These are phyloP conservation scores for Forbesichthys papilliferus DNA, from an alignment of 2,113 vertebrate species.

Conservation along the genomic window DNA sequence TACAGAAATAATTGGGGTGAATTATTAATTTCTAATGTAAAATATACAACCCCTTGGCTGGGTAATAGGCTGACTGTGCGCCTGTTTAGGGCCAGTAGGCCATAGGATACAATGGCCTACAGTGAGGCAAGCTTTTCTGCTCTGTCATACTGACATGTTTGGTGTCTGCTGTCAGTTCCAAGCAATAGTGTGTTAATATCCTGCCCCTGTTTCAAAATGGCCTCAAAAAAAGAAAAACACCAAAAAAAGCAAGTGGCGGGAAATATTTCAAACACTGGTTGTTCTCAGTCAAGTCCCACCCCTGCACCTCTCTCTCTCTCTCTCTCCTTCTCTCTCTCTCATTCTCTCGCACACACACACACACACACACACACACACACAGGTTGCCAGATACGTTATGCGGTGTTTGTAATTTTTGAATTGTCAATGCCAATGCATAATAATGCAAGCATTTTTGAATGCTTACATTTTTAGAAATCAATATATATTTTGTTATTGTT, in stretches of 20 bases:
- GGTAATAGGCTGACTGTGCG: too few relatives aligned
- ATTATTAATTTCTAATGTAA: too few relatives aligned
- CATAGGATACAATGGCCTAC: not conserved
- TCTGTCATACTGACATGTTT: not conserved
- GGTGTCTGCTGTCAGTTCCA: conserved; percentile 26
- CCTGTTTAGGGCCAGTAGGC: too few relatives aligned
- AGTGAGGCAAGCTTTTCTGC: not conserved
- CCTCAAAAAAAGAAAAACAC: conserved; percentile 6
- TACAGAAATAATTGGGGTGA: too few relatives aligned
- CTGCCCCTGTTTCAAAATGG: conserved; percentile 19
- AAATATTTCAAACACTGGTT: too few relatives aligned
- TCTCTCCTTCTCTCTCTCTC: not conserved
- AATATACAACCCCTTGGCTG: too few relatives aligned
- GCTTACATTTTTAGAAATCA: too few relatives aligned
- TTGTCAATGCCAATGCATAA: too few relatives aligned
- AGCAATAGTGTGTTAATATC: conserved; percentile 44
- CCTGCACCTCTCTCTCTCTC: not conserved
- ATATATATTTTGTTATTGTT: too few relatives aligned
- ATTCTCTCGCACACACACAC: not conserved
- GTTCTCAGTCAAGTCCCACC: not conserved
- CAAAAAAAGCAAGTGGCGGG: not conserved
- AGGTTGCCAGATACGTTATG: not conserved
- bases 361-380: conserved; percentile 6
- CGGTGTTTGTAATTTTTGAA: too few relatives aligned
- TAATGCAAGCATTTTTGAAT: too few relatives aligned